These are phyloP conservation scores for Halisarca cf. caerulea DNA, from an alignment of 37 sponge, comb jelly and placozoan species.

Conservation along the genomic window DNA sequence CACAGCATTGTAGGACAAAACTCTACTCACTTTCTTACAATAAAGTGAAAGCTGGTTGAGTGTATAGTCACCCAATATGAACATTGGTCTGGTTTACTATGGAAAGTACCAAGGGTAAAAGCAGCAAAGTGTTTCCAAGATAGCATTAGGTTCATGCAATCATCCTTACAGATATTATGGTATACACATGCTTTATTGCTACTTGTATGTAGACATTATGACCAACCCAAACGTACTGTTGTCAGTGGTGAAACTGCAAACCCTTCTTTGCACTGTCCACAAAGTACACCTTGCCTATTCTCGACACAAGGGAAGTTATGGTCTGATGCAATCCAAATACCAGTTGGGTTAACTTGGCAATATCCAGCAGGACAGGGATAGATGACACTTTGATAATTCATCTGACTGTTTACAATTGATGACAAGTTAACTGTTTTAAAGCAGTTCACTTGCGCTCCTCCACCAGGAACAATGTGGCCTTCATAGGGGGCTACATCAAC, in stretches of 20 bases:
- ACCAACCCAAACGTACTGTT: too few relatives aligned
- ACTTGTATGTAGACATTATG: too few relatives aligned
- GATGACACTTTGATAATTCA: constrained; percentile 30
- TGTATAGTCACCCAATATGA: too few relatives aligned
- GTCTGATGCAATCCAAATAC: constrained; percentile 50
- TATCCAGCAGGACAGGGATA: constrained; percentile 62
- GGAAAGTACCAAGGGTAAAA: not conserved
- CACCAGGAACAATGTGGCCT: constrained; percentile 53
- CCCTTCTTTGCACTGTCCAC: constrained; percentile 80
- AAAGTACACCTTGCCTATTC: constrained; percentile 67
- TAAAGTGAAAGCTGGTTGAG: too few relatives aligned
- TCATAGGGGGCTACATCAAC: constrained; percentile 67
- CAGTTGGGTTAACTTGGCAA: constrained; percentile 33
- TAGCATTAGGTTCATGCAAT: not conserved
- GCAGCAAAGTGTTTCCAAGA: not conserved
- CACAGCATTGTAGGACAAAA: too few relatives aligned
- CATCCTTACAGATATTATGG: too few relatives aligned
- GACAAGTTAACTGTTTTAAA: constrained; percentile 23
- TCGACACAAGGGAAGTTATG: constrained; percentile 58
- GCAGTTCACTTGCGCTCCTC: constrained; percentile 66
- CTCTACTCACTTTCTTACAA: too few relatives aligned
- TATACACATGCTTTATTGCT: too few relatives aligned
- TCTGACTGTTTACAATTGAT: constrained; percentile 32
- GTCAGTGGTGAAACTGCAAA: constrained; percentile 68
- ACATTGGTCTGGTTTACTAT: too few relatives aligned